Base-by-base conservation (phyloP, 2,888 invertebrate species). In the Tinea trinotella region DNA sequence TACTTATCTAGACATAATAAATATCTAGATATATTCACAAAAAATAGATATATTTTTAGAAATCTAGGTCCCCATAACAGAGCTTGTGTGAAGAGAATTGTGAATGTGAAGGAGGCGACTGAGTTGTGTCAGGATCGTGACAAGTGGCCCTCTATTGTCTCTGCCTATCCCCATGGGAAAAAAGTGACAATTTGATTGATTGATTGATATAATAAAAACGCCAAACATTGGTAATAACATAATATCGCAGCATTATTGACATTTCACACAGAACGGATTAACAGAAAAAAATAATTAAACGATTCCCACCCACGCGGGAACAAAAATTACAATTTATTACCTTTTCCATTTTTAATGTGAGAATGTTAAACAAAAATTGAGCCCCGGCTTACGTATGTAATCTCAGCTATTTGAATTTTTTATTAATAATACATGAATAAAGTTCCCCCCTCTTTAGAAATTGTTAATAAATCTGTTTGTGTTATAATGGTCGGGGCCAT, bases 381-480 rank as follows among this genome's bases (percentile, higher is more conserved):
- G 75, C 76, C 66, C 50, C 53, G 64, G 71, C 70, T 82, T 83
- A 84, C 74, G 64, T 59, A 36, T 70, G 79, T 82, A 82, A 76
- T 66, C 75, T 46, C 64, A 58, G 61, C 65, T 72, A 82, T 82
- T 83, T 78, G 76, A 81, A 74, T 82, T 82, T 83, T 84, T 84
- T 84, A 83, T 83, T 83, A 82, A 78, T 80, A 76, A 71, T 57
- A 62, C 63, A 58, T 62, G 68, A 64, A 64, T 70, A 67, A 64
- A 30, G 30, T 30, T n/a, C 30, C 30, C 30, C n/a, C 30, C 15
- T 10, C 5, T 36, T 15, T 12, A 44, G 10, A 44, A 44, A 44
- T 44, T 13, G 40, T 36, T 15, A 44, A 44, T 44, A 44, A 44
- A 44, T 44, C 15, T 30, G 18, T n/a, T n/a, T n/a, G 17, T 35